A percentile compares a stretch with the other conserved stretches of the same genome.
These are phyloP conservation scores for Operophtera brumata DNA, from an alignment of 2,888 invertebrate species.

Conservation along the genomic window DNA sequence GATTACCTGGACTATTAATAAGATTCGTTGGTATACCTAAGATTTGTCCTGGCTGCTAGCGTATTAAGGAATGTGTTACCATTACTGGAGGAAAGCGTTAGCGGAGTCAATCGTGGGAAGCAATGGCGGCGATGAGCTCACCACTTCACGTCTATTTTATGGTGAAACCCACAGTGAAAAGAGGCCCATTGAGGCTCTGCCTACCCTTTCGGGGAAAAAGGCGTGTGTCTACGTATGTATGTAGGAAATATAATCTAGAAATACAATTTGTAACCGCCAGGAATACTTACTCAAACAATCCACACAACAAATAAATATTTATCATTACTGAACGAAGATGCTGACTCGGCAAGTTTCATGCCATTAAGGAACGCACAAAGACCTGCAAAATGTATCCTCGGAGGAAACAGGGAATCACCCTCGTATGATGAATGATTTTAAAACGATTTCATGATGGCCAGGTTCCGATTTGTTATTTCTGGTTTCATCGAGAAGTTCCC, in stretches of 20 bases:
- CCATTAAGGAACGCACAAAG: constrained; percentile 51
- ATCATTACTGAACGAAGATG: constrained; percentile 24
- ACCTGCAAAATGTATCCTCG: constrained; percentile 50
- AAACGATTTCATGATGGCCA: constrained; percentile 52
- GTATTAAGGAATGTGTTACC: too few relatives aligned
- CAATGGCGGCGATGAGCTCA: too few relatives aligned
- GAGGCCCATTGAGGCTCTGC: too few relatives aligned
- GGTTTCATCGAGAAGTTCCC: neutral
- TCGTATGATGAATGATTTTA: constrained; percentile 70
- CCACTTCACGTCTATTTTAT: too few relatives aligned
- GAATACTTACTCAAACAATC: constrained; percentile 5
- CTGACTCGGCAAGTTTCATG: constrained; percentile 36
- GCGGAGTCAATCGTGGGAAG: too few relatives aligned
- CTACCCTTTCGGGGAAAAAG: too few relatives aligned
- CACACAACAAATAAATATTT: constrained; percentile 19
- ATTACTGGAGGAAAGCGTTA: too few relatives aligned
- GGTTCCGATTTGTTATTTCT: constrained; percentile 5
- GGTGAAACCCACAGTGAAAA: too few relatives aligned
- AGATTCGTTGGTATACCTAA: too few relatives aligned
- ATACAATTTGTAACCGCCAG: constrained; percentile 15
- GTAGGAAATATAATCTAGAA: neutral
- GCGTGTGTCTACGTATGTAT: too few relatives aligned
- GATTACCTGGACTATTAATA: too few relatives aligned
- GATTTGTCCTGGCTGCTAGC: too few relatives aligned
- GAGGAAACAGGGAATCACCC: constrained; percentile 50